Evolutionary conservation across 2,888 invertebrate species (phyloP).

Genomic region (Sinopyrophorus schimmeli): DNA sequence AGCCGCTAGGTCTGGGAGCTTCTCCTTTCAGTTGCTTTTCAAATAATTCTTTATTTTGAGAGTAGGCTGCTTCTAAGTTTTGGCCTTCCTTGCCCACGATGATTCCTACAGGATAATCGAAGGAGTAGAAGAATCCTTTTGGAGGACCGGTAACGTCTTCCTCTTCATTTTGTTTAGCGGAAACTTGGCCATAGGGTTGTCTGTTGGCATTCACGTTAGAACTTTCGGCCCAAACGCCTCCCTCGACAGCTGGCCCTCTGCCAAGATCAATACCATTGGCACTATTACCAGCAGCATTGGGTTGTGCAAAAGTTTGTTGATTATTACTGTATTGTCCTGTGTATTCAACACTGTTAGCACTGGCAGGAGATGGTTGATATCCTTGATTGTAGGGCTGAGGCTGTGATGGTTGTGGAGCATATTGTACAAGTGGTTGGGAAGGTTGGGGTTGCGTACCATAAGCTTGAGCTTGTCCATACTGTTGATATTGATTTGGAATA

Average conservation of each 20-base stretch:
- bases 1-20: conserved; percentile 30
- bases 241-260: neutral
- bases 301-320: conserved; percentile 21
- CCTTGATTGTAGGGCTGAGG: neutral
- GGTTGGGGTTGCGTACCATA: neutral
- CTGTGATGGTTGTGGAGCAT: neutral
- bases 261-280: neutral
- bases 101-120: conserved; percentile 67
- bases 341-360: conserved; percentile 33
- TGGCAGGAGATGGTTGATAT: conserved; percentile 8
- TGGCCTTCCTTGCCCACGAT: conserved; percentile 48
- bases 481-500: conserved; percentile 28
- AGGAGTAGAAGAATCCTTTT: conserved; percentile 73
- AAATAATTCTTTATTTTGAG: conserved; percentile 46
- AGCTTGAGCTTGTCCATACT: conserved; percentile 20
- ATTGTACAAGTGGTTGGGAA: neutral
- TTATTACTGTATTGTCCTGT: conserved; percentile 33
- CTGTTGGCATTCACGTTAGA: conserved; percentile 7
- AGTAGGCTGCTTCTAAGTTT: conserved; percentile 39
- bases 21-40: conserved; percentile 45
- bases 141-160: conserved; percentile 59
- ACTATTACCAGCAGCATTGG: neutral
- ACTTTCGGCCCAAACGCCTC: conserved; percentile 13
- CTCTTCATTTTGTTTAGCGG: conserved; percentile 35
- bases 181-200: too few relatives aligned